These are phyloP conservation scores for Caradrina clavipalpis DNA, from an alignment of 2,888 invertebrate species.

Conservation along the genomic window DNA sequence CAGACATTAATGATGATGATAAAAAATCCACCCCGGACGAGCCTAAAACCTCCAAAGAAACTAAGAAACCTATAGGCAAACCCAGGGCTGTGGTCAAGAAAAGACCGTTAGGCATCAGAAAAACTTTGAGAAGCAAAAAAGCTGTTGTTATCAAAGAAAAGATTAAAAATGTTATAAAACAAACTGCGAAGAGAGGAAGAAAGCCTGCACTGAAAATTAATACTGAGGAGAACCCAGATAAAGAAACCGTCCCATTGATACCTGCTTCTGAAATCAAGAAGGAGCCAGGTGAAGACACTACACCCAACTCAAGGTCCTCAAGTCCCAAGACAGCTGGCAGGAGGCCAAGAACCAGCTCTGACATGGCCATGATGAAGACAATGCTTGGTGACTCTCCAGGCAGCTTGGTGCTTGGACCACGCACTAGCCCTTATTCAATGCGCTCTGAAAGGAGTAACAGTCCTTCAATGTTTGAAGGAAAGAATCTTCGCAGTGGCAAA, in stretches of 20 bases:
- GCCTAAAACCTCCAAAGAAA: constrained; percentile 86
- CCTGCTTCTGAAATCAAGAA: constrained; percentile 87
- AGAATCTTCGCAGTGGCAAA: constrained; percentile 93
- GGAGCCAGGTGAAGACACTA: constrained; percentile 84
- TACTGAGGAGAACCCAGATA: constrained; percentile 80
- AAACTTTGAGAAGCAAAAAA: constrained; percentile 86
- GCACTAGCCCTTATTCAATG: constrained; percentile 91
- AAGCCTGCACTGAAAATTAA: constrained; percentile 81
- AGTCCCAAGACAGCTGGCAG: constrained; percentile 87
- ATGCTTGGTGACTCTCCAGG: constrained; percentile 83
- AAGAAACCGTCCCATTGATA: constrained; percentile 82
- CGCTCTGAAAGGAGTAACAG: constrained; percentile 91
- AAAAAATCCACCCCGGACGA: constrained; percentile 84
- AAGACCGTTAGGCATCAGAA: constrained; percentile 86
- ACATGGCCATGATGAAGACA: constrained; percentile 88
- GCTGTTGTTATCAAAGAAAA: constrained; percentile 79
- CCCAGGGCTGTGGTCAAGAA: constrained; percentile 85
- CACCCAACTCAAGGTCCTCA: constrained; percentile 86
- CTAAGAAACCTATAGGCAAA: constrained; percentile 81
- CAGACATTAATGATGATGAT: constrained; percentile 83
- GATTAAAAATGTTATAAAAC: constrained; percentile 81
- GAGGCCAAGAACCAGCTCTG: constrained; percentile 85
- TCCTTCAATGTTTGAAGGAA: constrained; percentile 86
- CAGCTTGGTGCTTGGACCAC: constrained; percentile 82
- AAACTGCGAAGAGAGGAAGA: constrained; percentile 78